Percentiles rank a stretch among this genome's conserved stretches.
Evolutionary conservation across 2,113 vertebrate genomes (phyloP).

Genomic region (Pluvialis apricaria): DNA sequence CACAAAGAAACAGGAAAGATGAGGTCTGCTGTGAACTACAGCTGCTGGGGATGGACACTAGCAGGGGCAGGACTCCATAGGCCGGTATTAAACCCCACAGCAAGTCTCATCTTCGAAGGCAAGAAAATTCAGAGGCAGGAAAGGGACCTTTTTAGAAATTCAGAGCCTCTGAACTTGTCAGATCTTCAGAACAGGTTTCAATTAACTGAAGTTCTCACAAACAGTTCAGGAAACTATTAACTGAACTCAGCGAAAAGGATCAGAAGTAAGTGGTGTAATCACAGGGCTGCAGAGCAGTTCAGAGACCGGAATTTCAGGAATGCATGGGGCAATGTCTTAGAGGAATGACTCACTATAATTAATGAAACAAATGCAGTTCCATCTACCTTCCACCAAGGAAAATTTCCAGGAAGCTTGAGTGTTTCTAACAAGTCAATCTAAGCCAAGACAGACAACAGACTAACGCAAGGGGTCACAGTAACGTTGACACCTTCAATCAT

Average conservation of each 20-base stretch:
- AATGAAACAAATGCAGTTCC: neutral
- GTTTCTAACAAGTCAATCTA: neutral
- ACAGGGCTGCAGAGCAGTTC: neutral
- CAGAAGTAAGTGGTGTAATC: neutral
- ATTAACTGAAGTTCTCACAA: neutral
- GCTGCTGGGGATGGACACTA: no score
- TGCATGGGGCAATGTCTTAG: neutral
- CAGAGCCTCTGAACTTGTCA: no score
- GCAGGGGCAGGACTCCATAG: no score
- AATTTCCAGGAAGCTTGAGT: neutral
- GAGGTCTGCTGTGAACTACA: no score
- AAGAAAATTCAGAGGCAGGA: no score
- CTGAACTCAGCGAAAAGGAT: neutral
- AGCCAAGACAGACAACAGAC: neutral
- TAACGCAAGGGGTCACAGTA: neutral
- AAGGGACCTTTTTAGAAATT: no score
- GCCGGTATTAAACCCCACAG: no score
- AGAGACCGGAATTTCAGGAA: conserved; percentile 50
- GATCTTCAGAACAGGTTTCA: neutral
- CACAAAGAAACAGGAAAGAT: no score
- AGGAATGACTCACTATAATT: neutral
- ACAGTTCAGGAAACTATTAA: neutral
- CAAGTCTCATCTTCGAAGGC: no score
- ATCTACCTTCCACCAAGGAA: neutral
- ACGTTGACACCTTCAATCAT: neutral